These are phyloP conservation scores for Galaxias olidus DNA, from an alignment of 2,797 vertebrate species.

Conservation along the genomic window DNA sequence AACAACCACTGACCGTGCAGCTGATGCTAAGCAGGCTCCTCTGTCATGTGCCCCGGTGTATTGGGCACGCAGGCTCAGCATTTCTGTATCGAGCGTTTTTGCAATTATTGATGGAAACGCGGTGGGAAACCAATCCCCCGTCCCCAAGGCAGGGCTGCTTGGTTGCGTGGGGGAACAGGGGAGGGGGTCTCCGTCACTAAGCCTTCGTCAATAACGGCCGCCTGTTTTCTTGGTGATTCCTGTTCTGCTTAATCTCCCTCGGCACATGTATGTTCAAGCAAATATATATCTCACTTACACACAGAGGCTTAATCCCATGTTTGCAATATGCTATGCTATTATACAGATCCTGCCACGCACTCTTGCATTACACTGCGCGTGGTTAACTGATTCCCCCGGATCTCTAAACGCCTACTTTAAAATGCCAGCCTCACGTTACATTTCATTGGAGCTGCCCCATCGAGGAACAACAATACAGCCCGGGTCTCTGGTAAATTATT, in stretches of 20 bases:
- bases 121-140: neutral
- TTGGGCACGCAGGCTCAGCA: neutral
- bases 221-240: neutral
- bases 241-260: neutral
- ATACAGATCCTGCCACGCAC: too few species aligned
- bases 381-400: conserved; percentile 14
- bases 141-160: neutral
- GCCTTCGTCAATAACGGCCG: neutral
- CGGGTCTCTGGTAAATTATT: conserved; percentile 59
- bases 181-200: neutral
- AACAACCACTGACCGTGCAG: too few species aligned
- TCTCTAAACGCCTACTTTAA: conserved; percentile 22
- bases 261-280: neutral
- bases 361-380: neutral
- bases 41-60: neutral
- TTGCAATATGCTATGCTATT: too few species aligned
- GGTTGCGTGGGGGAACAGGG: neutral
- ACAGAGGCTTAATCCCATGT: conserved; percentile 8
- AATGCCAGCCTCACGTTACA: conserved; percentile 1
- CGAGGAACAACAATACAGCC: conserved; percentile 38
- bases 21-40: too few species aligned
- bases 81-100: neutral
- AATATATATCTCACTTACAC: neutral
- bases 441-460: conserved; percentile 42
- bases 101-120: neutral